phyloP scores from a whole-genome alignment of 2,797 vertebrate species.

The Naso thynnoides region DNA sequence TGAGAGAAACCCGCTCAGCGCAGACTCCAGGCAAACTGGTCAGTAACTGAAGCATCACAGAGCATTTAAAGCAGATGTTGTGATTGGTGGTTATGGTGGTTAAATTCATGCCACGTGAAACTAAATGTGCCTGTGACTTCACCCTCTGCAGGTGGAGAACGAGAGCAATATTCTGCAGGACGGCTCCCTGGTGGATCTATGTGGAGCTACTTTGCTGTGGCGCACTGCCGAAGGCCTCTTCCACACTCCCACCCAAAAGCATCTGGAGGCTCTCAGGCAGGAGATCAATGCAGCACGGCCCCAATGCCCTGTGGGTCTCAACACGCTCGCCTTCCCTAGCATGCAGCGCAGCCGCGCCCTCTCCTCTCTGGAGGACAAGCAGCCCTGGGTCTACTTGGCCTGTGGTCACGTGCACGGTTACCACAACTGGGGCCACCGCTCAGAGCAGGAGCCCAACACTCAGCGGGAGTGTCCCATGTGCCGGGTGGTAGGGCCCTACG shows the following conservation, averaged over 20 bases:
- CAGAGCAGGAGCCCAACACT: constrained; percentile 89
- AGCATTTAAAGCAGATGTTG: constrained; percentile 4
- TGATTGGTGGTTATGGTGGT: background rate
- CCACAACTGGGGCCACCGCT: constrained; percentile 97
- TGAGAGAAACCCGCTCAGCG: constrained; percentile 96
- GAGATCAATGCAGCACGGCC: constrained; percentile 97
- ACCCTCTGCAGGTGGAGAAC: constrained; percentile 89
- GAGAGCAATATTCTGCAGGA: constrained; percentile 97
- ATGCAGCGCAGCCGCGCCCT: constrained; percentile 95
- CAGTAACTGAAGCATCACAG: background rate
- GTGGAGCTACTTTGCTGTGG: constrained; percentile 97
- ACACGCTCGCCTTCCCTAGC: constrained; percentile 98
- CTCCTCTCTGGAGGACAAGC: constrained; percentile 94
- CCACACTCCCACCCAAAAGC: constrained; percentile 96
- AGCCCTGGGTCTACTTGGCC: constrained; percentile 96
- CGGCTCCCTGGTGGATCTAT: constrained; percentile 96
- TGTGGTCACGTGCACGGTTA: constrained; percentile 97
- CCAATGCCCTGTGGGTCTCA: constrained; percentile 97
- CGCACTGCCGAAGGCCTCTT: constrained; percentile 95
- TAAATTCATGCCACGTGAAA: background rate
- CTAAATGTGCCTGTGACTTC: constrained; percentile 9
- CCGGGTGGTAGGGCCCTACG: constrained; percentile 94
- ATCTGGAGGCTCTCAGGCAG: constrained; percentile 97
- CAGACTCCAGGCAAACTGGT: constrained; percentile 97
- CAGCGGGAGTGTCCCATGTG: constrained; percentile 98